Percentiles rank a stretch among this genome's conserved stretches.
These are phyloP conservation scores for Emydura subglobosa DNA, from an alignment of 2,113 vertebrate species.

Conservation along the genomic window DNA sequence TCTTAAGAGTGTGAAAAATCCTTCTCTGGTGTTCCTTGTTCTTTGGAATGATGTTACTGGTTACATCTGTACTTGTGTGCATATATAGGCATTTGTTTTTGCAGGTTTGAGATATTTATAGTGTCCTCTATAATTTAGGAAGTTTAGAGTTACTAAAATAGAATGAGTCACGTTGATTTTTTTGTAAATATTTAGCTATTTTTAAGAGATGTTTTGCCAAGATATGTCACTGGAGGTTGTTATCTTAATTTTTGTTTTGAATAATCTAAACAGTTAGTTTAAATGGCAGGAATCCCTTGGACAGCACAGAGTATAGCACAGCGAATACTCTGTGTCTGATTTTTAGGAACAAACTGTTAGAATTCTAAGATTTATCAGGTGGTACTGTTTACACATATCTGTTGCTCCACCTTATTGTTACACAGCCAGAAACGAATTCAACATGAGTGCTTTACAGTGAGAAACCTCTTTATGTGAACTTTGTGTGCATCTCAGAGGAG, in stretches of 20 bases:
- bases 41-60: neutral
- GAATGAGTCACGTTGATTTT: neutral
- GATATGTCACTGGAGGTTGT: constrained; percentile 23
- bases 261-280: constrained; percentile 43
- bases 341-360: constrained; percentile 1
- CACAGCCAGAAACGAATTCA: neutral
- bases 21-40: neutral
- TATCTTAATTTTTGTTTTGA: constrained; percentile 58
- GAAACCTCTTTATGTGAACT: neutral
- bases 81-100: neutral
- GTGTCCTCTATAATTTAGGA: constrained; percentile 18
- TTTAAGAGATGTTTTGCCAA: constrained; percentile 24
- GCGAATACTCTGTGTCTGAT: neutral
- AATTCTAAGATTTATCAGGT: constrained; percentile 44
- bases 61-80: neutral
- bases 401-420: neutral
- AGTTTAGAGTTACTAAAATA: constrained; percentile 44
- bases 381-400: constrained; percentile 25
- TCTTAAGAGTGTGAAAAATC: neutral
- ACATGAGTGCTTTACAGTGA: neutral
- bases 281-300: constrained; percentile 36
- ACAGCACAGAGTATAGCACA: neutral
- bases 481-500: neutral
- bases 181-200: constrained; percentile 52
- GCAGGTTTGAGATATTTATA: neutral